Conservation (phyloP, 2,888 invertebrate genomes). For the Galerucella nymphaeae region DNA sequence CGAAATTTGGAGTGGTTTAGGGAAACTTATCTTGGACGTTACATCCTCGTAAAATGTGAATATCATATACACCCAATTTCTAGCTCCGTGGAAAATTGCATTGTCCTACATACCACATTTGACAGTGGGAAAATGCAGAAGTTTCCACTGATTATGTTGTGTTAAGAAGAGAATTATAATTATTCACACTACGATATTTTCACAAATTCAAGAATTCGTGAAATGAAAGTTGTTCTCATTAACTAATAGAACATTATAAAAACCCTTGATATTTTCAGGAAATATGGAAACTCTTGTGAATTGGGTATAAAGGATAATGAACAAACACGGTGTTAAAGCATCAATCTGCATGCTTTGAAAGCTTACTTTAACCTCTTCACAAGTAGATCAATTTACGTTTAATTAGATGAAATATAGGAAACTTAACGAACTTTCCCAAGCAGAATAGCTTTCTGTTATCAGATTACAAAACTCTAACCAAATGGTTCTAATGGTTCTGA, state of each 20-base stretch:
- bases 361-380: conserved; percentile 22
- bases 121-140: too few relatives aligned
- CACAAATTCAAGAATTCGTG: too few relatives aligned
- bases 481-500: background rate
- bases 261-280: conserved; percentile 6
- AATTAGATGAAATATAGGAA: conserved; percentile 32
- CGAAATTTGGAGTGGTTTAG: too few relatives aligned
- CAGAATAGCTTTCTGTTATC: conserved; percentile 17
- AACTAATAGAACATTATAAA: background rate
- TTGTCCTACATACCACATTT: too few relatives aligned
- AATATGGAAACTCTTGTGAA: conserved; percentile 17
- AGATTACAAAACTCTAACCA: background rate
- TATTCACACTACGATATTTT: too few relatives aligned
- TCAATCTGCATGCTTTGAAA: conserved; percentile 27
- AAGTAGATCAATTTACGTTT: conserved; percentile 34
- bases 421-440: conserved; percentile 20
- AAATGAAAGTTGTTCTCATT: too few relatives aligned
- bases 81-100: too few relatives aligned
- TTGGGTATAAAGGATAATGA: conserved; percentile 32
- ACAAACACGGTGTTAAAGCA: conserved; percentile 33
- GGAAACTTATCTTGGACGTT: too few relatives aligned
- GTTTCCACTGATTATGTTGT: too few relatives aligned
- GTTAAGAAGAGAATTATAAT: too few relatives aligned
- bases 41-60: too few relatives aligned
- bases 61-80: too few relatives aligned